These are phyloP conservation scores for Elgaria multicarinata DNA, from an alignment of 2,113 vertebrate genomes.

Conservation along the genomic window DNA sequence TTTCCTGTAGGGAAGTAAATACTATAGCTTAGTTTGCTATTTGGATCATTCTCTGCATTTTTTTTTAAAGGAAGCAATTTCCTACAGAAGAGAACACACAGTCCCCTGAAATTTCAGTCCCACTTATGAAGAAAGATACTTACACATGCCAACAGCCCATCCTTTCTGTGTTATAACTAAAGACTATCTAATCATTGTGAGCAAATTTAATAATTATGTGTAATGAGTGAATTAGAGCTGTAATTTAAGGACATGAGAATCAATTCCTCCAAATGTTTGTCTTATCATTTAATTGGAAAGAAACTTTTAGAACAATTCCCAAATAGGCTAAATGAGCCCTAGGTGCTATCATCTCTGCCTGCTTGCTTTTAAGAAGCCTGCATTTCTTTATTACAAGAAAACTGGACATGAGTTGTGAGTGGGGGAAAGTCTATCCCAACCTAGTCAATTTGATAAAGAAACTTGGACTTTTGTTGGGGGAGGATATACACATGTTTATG, in stretches of 20 bases:
- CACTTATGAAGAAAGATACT: conserved; percentile 45
- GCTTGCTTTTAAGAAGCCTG: conserved; percentile 33
- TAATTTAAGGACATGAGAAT: conserved; percentile 69
- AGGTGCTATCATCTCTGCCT: conserved; percentile 28
- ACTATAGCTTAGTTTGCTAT: no score
- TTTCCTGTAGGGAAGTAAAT: no score
- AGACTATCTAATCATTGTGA: conserved; percentile 75
- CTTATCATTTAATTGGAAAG: conserved; percentile 80
- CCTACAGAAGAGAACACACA: background rate
- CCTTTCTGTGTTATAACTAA: conserved; percentile 71
- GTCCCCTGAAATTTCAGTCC: background rate
- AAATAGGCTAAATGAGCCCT: conserved; percentile 46
- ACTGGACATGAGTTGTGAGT: background rate
- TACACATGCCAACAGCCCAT: conserved; percentile 47
- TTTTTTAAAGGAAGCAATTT: background rate
- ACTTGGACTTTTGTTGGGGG: background rate
- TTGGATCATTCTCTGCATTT: no score
- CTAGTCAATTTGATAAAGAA: background rate
- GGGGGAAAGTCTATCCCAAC: background rate
- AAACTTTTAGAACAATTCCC: conserved; percentile 48
- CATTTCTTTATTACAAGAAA: conserved; percentile 1
- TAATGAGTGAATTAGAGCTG: conserved; percentile 77
- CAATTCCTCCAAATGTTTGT: conserved; percentile 70
- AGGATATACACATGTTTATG: background rate
- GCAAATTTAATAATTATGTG: conserved; percentile 76